A percentile compares a stretch with the other conserved stretches of the same genome.
These are phyloP conservation scores for Hermodice carunculata DNA, from an alignment of 2,888 invertebrate genomes.

Conservation along the genomic window DNA sequence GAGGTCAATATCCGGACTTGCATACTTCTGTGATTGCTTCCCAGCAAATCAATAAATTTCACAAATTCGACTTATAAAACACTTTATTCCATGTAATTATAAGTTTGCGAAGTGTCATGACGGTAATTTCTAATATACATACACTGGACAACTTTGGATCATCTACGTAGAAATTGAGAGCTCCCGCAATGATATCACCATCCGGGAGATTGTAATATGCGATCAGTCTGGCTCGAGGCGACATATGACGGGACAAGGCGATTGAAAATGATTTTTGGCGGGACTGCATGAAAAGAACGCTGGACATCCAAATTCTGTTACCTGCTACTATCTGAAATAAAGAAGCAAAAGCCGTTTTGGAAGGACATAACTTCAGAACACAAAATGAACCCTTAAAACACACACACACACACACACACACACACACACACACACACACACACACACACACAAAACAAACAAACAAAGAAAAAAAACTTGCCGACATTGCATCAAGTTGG, in stretches of 20 bases:
- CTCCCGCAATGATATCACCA: conserved; percentile 89
- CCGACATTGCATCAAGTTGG: no score
- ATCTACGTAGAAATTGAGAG: conserved; percentile 92
- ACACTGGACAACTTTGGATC: conserved; percentile 80
- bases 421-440: not conserved
- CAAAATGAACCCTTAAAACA: no score
- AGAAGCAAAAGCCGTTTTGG: not conserved
- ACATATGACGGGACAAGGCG: conserved; percentile 74
- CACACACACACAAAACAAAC: not conserved
- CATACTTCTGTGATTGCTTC: no score
- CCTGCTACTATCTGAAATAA: conserved; percentile 81
- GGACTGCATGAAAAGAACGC: conserved; percentile 82
- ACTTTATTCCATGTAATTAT: no score
- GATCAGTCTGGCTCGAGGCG: conserved; percentile 88
- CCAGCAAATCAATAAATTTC: no score
- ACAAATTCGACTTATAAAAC: no score
- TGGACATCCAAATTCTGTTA: conserved; percentile 85
- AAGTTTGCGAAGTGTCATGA: no score
- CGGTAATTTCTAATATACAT: no score
- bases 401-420: not conserved
- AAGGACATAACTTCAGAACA: no score
- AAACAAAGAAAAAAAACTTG: no score
- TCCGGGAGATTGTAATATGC: conserved; percentile 82
- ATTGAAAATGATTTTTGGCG: conserved; percentile 69
- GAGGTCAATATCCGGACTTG: no score